A percentile compares a stretch with the other conserved stretches of the same genome.
phyloP scores from a whole-genome alignment of 2,888 invertebrate species.

The Helobdella robusta region DNA sequence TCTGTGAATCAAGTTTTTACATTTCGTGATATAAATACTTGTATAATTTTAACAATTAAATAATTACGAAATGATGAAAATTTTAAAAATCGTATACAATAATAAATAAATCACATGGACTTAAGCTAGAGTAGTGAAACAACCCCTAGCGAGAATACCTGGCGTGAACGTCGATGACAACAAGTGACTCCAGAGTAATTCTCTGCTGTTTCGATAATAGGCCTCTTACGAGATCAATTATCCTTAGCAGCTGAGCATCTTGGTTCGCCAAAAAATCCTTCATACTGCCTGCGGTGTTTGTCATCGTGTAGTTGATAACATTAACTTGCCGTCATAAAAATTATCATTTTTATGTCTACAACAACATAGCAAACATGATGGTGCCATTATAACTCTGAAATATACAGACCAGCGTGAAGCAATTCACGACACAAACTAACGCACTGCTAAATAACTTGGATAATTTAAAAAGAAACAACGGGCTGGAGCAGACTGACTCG shows the following conservation, averaged over 20 bases:
- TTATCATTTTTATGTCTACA: background rate
- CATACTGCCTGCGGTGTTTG: conserved; percentile 50
- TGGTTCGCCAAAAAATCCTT: conserved; percentile 56
- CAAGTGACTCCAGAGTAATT: conserved; percentile 77
- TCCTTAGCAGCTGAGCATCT: conserved; percentile 61
- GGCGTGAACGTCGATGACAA: conserved; percentile 46
- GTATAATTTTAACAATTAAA: background rate
- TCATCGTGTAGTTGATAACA: too few species aligned
- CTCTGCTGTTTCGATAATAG: conserved; percentile 73
- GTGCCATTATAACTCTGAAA: background rate
- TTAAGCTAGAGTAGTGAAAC: too few species aligned
- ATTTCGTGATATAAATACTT: background rate
- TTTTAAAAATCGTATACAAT: too few species aligned
- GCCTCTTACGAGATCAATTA: conserved; percentile 66
- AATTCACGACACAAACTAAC: too few species aligned
- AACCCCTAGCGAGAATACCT: too few species aligned
- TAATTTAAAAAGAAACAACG: too few species aligned
- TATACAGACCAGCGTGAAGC: background rate
- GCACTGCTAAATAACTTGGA: too few species aligned
- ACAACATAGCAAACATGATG: background rate
- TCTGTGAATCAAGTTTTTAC: conserved; percentile 48
- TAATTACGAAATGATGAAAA: background rate
- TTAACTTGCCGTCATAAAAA: background rate
- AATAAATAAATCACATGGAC: too few species aligned
- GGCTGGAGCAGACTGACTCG: too few species aligned